These are phyloP conservation scores for Alca torda DNA, from an alignment of 2,797 vertebrate genomes.

Conservation along the genomic window DNA sequence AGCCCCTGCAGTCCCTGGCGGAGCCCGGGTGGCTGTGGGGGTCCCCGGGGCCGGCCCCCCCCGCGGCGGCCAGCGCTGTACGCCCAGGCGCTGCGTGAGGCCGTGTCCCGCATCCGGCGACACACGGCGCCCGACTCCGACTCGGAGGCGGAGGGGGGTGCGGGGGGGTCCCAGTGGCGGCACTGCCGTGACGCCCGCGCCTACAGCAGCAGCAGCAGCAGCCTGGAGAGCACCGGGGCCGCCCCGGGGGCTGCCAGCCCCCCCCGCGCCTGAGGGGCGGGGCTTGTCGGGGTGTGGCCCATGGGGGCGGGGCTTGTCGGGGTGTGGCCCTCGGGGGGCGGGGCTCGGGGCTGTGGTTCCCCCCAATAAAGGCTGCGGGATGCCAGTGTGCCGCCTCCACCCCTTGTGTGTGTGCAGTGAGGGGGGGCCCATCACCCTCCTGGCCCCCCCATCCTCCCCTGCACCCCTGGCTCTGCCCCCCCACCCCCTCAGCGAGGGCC, in stretches of 20 bases:
- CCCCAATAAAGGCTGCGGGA: conserved; percentile 9
- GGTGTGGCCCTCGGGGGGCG: not conserved
- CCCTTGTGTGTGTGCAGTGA: not conserved
- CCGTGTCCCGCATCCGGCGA: conserved; percentile 88
- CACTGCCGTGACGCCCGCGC: not conserved
- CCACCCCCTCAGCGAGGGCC: no score
- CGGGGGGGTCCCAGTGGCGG: not conserved
- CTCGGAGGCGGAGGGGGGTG: conserved; percentile 77
- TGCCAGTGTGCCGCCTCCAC: not conserved
- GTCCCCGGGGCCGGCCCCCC: not conserved
- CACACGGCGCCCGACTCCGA: conserved; percentile 95
- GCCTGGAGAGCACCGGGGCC: conserved; percentile 15
- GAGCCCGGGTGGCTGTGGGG: not conserved
- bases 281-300: not conserved
- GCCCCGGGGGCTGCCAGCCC: not conserved
- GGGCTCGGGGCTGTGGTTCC: not conserved
- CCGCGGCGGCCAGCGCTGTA: conserved; percentile 62
- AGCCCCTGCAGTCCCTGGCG: not conserved
- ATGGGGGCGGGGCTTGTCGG: fast-evolving
- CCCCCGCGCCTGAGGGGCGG: not conserved
- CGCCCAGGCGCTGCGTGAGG: conserved; percentile 83
- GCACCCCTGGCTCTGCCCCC: no score
- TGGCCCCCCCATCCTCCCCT: not conserved
- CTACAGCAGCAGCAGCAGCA: conserved; percentile 64
- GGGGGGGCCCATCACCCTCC: not conserved